Evolutionary conservation across 2,113 vertebrate genomes (phyloP).

Genomic region (Cryptomyrus ogoouensis): DNA sequence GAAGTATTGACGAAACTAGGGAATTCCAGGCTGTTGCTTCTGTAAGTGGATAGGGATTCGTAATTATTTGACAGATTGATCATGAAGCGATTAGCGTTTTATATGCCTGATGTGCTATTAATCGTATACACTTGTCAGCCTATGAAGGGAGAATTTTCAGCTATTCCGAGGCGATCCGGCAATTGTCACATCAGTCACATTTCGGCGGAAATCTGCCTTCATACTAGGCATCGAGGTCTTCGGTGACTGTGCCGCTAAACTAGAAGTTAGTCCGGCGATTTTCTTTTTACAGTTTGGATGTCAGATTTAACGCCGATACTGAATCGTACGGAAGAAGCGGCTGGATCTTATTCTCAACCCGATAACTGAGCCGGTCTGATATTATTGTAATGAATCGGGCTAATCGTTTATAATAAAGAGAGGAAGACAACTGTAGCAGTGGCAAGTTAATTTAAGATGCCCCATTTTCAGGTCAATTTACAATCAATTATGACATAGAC

Average conservation of each 20-base stretch:
- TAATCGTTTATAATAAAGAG: constrained; percentile 4
- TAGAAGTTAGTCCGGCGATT: background rate
- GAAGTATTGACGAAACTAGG: background rate
- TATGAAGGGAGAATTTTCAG: background rate
- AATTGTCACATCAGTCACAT: background rate
- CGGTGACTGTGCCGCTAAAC: background rate
- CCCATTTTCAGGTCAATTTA: constrained; percentile 5
- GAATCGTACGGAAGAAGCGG: background rate
- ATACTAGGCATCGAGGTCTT: background rate
- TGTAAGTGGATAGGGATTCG: background rate
- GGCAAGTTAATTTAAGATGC: constrained; percentile 6
- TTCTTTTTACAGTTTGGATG: background rate
- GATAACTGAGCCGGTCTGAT: background rate
- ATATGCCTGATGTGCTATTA: background rate
- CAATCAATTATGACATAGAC: constrained; percentile 1
- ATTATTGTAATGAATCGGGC: background rate
- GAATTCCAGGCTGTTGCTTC: background rate
- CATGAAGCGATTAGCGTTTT: background rate
- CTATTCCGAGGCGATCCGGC: background rate
- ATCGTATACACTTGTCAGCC: background rate
- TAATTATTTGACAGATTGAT: background rate
- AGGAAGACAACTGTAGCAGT: background rate
- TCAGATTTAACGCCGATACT: background rate
- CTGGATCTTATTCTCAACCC: background rate
- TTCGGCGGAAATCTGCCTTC: background rate